Percentiles rank a stretch among this genome's conserved stretches.
These are phyloP conservation scores for Capreolus pygargus DNA, from an alignment of 2,113 vertebrate genomes.

Conservation along the genomic window DNA sequence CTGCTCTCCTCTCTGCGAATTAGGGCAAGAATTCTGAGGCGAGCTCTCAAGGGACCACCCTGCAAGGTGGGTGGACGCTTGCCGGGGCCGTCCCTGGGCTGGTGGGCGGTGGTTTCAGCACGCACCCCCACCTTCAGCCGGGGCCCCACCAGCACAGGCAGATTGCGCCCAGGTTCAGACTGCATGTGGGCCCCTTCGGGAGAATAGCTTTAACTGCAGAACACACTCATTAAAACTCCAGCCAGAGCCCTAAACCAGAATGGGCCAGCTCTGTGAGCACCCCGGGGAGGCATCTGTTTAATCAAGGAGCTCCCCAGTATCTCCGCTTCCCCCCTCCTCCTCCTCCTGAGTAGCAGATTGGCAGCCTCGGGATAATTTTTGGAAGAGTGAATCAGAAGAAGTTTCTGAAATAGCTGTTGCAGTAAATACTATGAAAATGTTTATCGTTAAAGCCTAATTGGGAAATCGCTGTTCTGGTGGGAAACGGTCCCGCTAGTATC, in stretches of 20 bases:
- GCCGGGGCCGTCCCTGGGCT: accelerated
- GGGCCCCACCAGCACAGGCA: accelerated
- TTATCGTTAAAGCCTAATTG: not conserved
- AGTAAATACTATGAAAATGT: not conserved
- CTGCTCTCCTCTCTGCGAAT: not conserved
- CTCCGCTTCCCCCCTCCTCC: not conserved
- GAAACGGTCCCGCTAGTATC: accelerated
- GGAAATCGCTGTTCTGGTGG: not conserved
- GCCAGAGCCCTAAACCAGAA: not conserved
- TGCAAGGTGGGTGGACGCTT: not conserved
- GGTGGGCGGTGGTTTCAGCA: accelerated
- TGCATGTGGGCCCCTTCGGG: accelerated
- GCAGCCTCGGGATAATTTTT: not conserved
- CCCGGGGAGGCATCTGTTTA: not conserved
- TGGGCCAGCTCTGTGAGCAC: accelerated
- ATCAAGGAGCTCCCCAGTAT: not conserved
- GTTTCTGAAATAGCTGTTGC: not conserved
- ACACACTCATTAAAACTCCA: not conserved
- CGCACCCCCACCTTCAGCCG: accelerated
- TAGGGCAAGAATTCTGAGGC: accelerated
- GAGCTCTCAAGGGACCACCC: not conserved
- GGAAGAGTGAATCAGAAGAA: not conserved
- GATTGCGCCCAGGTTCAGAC: not conserved
- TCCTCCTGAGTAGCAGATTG: accelerated
- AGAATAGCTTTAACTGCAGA: not conserved